These are phyloP conservation scores for Aix galericulata DNA, from an alignment of 2,113 vertebrate genomes.

Conservation along the genomic window DNA sequence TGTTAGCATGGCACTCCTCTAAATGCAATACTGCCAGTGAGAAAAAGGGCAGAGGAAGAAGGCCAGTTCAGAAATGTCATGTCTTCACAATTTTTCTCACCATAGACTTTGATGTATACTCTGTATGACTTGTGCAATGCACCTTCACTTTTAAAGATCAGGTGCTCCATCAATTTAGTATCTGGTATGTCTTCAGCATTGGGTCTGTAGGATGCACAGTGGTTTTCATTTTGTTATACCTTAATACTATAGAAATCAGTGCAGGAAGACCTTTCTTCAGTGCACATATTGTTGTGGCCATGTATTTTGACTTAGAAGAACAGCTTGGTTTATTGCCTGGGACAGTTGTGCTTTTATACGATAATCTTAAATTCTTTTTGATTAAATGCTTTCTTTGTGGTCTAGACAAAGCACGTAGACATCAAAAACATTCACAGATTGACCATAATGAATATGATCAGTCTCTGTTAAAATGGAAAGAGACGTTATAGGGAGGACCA, in stretches of 20 bases:
- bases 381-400: constrained; percentile 14
- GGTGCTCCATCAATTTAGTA: constrained; percentile 31
- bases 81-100: constrained; percentile 66
- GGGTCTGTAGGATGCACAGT: not conserved
- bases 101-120: constrained; percentile 52
- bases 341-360: not conserved
- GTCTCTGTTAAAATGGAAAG: not conserved
- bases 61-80: constrained; percentile 67
- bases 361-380: not conserved
- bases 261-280: not conserved
- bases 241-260: not conserved
- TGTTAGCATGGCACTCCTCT: constrained; percentile 10
- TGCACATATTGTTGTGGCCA: not conserved
- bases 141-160: constrained; percentile 56
- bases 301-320: not conserved
- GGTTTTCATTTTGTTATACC: not conserved
- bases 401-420: constrained; percentile 5
- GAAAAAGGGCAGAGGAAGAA: constrained; percentile 52
- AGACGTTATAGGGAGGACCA: not conserved
- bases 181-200: not conserved
- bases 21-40: not conserved
- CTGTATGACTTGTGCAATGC: constrained; percentile 29
- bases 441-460: constrained; percentile 5
- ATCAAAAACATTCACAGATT: constrained; percentile 5
- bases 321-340: not conserved